Conservation (phyloP, 1,140 invertebrate genomes). For the Patella vulgata region DNA sequence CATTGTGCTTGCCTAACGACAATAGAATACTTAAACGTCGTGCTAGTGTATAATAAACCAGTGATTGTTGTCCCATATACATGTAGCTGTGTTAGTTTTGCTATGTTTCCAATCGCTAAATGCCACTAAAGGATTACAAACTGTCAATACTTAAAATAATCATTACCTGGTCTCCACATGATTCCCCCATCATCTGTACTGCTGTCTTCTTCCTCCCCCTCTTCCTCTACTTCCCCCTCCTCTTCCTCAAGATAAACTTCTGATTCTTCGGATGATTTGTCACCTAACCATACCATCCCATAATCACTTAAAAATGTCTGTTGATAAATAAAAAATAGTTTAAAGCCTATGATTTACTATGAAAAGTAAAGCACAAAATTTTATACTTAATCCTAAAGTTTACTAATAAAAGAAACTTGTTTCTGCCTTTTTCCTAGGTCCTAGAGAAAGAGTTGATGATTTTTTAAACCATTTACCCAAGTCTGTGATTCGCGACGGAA, state of each 20-base stretch:
- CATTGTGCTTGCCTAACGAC: too few relatives aligned
- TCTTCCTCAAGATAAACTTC: slow-evolving; percentile 43
- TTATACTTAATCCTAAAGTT: too few relatives aligned
- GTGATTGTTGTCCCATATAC: too few relatives aligned
- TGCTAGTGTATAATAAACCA: too few relatives aligned
- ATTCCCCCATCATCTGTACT: too few relatives aligned
- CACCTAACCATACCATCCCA: slow-evolving; percentile 66
- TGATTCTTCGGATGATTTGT: slow-evolving; percentile 40
- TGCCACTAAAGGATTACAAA: too few relatives aligned
- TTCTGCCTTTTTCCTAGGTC: slow-evolving; percentile 26
- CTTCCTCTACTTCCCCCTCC: slow-evolving; percentile 1
- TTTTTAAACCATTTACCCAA: slow-evolving; percentile 62
- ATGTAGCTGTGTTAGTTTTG: too few relatives aligned
- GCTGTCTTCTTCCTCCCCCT: slow-evolving; percentile 23
- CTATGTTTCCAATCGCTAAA: too few relatives aligned
- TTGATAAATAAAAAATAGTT: slow-evolving; percentile 11
- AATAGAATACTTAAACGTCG: too few relatives aligned
- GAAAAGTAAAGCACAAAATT: slow-evolving; percentile 1
- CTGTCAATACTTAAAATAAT: too few relatives aligned
- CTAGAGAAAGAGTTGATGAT: slow-evolving; percentile 51
- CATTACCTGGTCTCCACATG: slow-evolving; percentile 46
- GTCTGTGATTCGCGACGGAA: slow-evolving; percentile 61
- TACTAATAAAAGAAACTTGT: too few relatives aligned
- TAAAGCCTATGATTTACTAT: not conserved
- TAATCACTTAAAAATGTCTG: slow-evolving; percentile 64